Conservation (phyloP, 2,888 invertebrate species). For the Odontomyia ornata region DNA sequence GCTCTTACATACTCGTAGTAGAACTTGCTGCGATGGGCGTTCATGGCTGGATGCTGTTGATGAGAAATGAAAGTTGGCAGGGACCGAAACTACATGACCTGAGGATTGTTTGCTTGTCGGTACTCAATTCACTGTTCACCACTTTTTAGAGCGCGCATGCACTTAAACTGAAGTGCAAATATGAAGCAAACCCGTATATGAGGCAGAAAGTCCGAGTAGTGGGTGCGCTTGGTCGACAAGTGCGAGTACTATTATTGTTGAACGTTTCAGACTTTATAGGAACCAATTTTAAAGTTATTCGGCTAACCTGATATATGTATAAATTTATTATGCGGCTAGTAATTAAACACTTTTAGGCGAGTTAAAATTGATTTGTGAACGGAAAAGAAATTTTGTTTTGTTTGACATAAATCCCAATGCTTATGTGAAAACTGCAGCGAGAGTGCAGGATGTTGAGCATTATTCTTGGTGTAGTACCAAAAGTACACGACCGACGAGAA, state of each 20-base stretch:
- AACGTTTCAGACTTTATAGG: too few relatives aligned
- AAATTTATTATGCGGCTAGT: too few relatives aligned
- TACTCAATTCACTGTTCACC: background rate
- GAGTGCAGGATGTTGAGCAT: background rate
- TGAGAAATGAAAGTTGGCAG: background rate
- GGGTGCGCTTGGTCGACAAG: constrained; percentile 13
- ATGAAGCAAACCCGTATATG: constrained; percentile 7
- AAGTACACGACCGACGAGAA: constrained; percentile 4
- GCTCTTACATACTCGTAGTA: too few relatives aligned
- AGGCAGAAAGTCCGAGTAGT: constrained; percentile 21
- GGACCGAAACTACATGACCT: background rate
- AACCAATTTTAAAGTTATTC: too few relatives aligned
- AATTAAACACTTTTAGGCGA: background rate
- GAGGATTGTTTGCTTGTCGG: background rate
- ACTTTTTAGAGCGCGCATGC: background rate
- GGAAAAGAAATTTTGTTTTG: background rate
- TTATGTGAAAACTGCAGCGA: background rate
- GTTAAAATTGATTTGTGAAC: constrained; percentile 18
- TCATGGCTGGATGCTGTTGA: background rate
- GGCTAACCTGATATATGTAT: too few relatives aligned
- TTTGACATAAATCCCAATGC: constrained; percentile 22
- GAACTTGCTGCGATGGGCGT: background rate
- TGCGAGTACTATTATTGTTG: constrained; percentile 10
- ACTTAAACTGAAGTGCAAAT: background rate
- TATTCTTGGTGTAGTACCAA: background rate